Conservation (phyloP, 2,888 invertebrate species). For the Tanytarsus gracilentus region DNA sequence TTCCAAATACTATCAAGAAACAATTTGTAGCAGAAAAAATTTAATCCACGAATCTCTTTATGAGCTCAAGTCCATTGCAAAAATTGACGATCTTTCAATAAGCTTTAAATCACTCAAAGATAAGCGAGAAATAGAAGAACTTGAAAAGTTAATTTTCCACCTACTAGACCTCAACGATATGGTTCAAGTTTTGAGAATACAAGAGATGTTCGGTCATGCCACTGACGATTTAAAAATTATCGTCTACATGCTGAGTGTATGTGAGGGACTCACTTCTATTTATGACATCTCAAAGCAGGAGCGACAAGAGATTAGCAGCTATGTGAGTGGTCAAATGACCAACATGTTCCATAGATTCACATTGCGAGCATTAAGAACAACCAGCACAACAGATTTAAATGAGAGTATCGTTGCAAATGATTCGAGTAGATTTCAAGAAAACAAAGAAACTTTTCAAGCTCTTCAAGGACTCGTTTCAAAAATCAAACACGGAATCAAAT, state of each 20-base stretch:
- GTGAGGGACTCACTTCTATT: slow-evolving; percentile 50
- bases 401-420: background rate
- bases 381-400: background rate
- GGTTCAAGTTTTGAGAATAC: slow-evolving; percentile 49
- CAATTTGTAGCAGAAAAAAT: slow-evolving; percentile 39
- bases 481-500: slow-evolving; percentile 46
- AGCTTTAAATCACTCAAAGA: slow-evolving; percentile 33
- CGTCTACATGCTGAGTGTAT: slow-evolving; percentile 51
- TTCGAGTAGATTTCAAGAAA: slow-evolving; percentile 30
- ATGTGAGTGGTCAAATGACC: slow-evolving; percentile 41
- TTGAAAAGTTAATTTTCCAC: slow-evolving; percentile 44
- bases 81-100: slow-evolving; percentile 40
- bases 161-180: slow-evolving; percentile 49
- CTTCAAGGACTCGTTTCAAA: slow-evolving; percentile 47
- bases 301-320: slow-evolving; percentile 46
- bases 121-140: slow-evolving; percentile 36
- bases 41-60: slow-evolving; percentile 42
- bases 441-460: slow-evolving; percentile 38
- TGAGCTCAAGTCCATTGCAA: slow-evolving; percentile 41
- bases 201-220: slow-evolving; percentile 43
- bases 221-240: slow-evolving; percentile 49
- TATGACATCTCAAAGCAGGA: slow-evolving; percentile 54
- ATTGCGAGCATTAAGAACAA: slow-evolving; percentile 30
- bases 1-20: slow-evolving; percentile 42
- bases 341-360: slow-evolving; percentile 42